A percentile compares a stretch with the other conserved stretches of the same genome.
Conservation (phyloP, 2,113 vertebrate species). For the Arenaria interpres region DNA sequence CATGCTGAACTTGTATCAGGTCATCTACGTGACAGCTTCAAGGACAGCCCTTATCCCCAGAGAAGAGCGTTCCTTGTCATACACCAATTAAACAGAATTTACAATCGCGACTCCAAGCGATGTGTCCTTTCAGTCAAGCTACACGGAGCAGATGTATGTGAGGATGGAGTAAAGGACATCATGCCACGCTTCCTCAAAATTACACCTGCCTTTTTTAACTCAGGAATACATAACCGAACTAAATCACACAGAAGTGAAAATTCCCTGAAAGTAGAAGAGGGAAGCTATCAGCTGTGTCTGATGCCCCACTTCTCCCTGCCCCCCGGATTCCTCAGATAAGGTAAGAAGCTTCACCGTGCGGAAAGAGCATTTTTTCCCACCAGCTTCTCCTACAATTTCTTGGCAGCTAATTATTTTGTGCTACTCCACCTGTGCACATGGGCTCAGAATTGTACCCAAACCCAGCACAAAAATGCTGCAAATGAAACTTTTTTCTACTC, state of each 20-base stretch:
- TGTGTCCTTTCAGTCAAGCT: background rate
- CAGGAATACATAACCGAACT: background rate
- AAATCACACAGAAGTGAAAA: background rate
- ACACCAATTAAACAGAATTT: background rate
- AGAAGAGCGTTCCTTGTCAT: background rate
- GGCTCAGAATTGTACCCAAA: background rate
- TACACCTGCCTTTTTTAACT: background rate
- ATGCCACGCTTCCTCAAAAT: background rate
- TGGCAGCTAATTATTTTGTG: constrained; percentile 2
- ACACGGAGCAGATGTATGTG: fast-evolving
- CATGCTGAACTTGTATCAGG: background rate
- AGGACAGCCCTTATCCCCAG: background rate
- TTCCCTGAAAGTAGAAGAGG: background rate
- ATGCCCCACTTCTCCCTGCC: background rate
- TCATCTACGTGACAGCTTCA: background rate
- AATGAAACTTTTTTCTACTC: background rate
- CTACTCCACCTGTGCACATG: background rate
- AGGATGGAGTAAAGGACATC: background rate
- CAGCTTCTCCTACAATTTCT: background rate
- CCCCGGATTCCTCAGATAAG: background rate
- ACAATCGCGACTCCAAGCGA: background rate
- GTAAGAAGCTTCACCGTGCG: background rate
- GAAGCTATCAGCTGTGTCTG: background rate
- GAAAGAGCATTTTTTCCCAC: background rate
- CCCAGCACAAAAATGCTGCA: background rate